Conservation (phyloP, 1,140 invertebrate genomes). For the Thaumatotibia leucotreta region DNA sequence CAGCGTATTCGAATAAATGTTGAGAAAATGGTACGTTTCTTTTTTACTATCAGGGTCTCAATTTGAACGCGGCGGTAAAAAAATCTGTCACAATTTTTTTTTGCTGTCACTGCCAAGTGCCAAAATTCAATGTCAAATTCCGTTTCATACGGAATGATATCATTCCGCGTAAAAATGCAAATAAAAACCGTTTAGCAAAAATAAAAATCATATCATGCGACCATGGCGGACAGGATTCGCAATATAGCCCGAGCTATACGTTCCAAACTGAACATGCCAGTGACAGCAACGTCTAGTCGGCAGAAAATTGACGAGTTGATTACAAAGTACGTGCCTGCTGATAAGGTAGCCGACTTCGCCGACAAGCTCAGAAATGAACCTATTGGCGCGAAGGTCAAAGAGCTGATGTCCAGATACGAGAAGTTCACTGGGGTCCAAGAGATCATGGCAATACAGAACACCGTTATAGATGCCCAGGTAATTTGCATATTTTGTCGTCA, state of each 20-base stretch:
- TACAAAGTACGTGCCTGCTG: constrained; percentile 55
- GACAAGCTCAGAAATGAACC: constrained; percentile 58
- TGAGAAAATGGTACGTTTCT: not conserved
- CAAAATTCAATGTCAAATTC: constrained; percentile 9
- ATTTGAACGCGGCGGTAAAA: not conserved
- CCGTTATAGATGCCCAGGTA: constrained; percentile 71
- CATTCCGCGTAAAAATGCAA: constrained; percentile 39
- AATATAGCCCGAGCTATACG: constrained; percentile 51
- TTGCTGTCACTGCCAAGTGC: not conserved
- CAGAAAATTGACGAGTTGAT: constrained; percentile 61
- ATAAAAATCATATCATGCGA: constrained; percentile 44
- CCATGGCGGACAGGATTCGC: constrained; percentile 61
- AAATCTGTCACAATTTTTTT: not conserved
- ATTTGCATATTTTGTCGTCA: not conserved
- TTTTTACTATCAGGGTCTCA: not conserved
- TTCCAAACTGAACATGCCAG: constrained; percentile 51
- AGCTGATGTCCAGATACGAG: constrained; percentile 66
- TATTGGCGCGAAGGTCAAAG: constrained; percentile 48
- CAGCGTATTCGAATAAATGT: no score
- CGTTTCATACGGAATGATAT: constrained; percentile 35
- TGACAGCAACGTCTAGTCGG: constrained; percentile 37
- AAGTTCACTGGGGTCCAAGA: constrained; percentile 73
- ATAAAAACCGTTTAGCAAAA: constrained; percentile 24
- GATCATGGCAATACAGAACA: constrained; percentile 71
- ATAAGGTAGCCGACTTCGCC: constrained; percentile 50